Base-by-base conservation (phyloP, 2,797 vertebrate genomes). In the Centroberyx gerrardi region DNA sequence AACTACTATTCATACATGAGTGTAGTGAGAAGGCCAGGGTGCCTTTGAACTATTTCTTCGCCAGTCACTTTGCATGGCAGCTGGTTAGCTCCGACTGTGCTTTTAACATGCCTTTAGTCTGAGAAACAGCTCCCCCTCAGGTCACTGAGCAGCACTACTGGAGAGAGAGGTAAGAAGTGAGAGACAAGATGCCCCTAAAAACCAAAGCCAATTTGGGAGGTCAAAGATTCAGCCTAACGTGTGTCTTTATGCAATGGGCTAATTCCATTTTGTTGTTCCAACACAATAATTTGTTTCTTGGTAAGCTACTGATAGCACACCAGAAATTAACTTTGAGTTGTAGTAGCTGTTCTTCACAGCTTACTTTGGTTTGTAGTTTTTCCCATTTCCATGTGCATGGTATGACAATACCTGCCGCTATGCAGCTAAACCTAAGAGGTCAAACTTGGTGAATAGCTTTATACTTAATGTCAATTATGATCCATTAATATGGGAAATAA, bases 61-160 rank as follows among this genome's bases (percentile, higher is more conserved):
- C 22, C 22, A 22, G 22, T 22, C 22, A 22, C 22, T 22, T 22
- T 22, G 22, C 22, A 22, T 1, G 22, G 22, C 22, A 22, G 22
- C 22, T 22, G 22, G 22, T 22, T 22, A 22, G 22, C 22, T 22
- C 22, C 22, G 22, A 22, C 22, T 22, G 22, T 22, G 22, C 22
- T 22, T 22, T 22, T 22, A 68, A 64, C 12, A 42, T 38, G 58
- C 5, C 31, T 48, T 44, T 51, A 68, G 29, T 59, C 18, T 8
- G 60, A 17, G 31, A 51, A 78, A 44, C 8, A 36, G 8, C 44
- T 22, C 22, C 22, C 22, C 22, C 22, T 22, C 31, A 65, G 59
- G 69, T 80, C 64, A 63, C 67, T 42, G 36, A 64, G 29, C 22
- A 68, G 14, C 51, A 12, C n/a, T 31, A 29, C 22, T 22, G 31